These are phyloP conservation scores for Telmatherina bonti DNA, from an alignment of 2,797 vertebrate species.

Conservation along the genomic window DNA sequence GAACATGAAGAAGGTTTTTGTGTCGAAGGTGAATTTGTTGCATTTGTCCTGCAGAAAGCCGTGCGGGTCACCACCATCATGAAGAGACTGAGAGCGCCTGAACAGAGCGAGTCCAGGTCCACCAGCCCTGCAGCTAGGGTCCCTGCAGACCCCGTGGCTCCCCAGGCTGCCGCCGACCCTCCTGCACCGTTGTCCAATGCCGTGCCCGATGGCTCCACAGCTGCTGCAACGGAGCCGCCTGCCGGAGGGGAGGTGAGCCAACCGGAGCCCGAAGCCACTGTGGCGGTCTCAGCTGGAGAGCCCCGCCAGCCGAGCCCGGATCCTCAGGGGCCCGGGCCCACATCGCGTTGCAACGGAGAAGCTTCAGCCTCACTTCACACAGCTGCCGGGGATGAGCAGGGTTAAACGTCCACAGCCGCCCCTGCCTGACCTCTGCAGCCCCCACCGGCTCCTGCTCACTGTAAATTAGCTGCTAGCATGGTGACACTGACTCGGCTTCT, in stretches of 20 bases:
- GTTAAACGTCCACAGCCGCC: slow-evolving; percentile 66
- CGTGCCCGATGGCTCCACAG: background rate
- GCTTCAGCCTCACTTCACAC: slow-evolving; percentile 66
- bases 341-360: slow-evolving; percentile 86
- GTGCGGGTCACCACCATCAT: slow-evolving; percentile 98
- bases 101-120: slow-evolving; percentile 82
- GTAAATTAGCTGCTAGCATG: slow-evolving; percentile 87
- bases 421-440: slow-evolving; percentile 46
- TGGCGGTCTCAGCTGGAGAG: slow-evolving; percentile 38
- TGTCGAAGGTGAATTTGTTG: too few species aligned
- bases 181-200: slow-evolving; percentile 35
- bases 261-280: slow-evolving; percentile 44
- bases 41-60: slow-evolving; percentile 87
- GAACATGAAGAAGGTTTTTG: too few species aligned
- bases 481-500: slow-evolving; percentile 82
- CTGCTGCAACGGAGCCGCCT: slow-evolving; percentile 47
- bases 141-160: slow-evolving; percentile 60
- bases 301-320: slow-evolving; percentile 61
- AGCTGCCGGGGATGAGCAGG: slow-evolving; percentile 81
- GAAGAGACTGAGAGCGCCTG: slow-evolving; percentile 93
- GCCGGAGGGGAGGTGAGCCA: slow-evolving; percentile 66
- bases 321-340: slow-evolving; percentile 66
- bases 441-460: slow-evolving; percentile 70
- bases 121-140: slow-evolving; percentile 47
- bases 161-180: slow-evolving; percentile 66